Conservation (phyloP, 2,113 vertebrate species). For the Pterophyllum scalare region DNA sequence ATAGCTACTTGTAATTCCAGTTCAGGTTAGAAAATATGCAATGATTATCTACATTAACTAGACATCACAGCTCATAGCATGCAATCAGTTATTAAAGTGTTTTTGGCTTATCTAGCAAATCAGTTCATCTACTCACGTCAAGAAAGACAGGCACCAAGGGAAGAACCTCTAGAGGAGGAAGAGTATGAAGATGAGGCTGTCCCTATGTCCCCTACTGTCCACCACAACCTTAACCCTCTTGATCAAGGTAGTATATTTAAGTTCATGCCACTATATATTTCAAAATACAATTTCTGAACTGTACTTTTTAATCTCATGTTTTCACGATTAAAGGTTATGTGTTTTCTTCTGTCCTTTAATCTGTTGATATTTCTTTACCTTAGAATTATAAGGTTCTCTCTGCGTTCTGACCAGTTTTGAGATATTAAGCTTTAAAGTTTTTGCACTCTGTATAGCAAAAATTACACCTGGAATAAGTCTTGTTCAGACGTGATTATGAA, state of each 20-base stretch:
- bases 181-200: constrained; percentile 79
- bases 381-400: too few species aligned
- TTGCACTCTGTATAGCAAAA: too few species aligned
- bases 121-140: constrained; percentile 97
- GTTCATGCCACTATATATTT: neutral
- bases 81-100: neutral
- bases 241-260: constrained; percentile 86
- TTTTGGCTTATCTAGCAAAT: constrained; percentile 84
- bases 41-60: neutral
- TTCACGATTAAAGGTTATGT: too few species aligned
- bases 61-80: neutral
- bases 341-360: neutral
- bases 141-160: constrained; percentile 82
- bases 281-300: neutral
- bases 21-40: neutral
- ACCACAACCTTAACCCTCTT: constrained; percentile 82
- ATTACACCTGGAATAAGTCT: too few species aligned
- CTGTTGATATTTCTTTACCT: neutral
- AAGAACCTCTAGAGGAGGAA: constrained; percentile 89
- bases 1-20: neutral
- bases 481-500: too few species aligned
- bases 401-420: too few species aligned
- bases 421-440: too few species aligned
- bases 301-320: too few species aligned
- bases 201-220: constrained; percentile 73